phyloP scores from a whole-genome alignment of 2,797 vertebrate genomes.

The Crenuchus spilurus region DNA sequence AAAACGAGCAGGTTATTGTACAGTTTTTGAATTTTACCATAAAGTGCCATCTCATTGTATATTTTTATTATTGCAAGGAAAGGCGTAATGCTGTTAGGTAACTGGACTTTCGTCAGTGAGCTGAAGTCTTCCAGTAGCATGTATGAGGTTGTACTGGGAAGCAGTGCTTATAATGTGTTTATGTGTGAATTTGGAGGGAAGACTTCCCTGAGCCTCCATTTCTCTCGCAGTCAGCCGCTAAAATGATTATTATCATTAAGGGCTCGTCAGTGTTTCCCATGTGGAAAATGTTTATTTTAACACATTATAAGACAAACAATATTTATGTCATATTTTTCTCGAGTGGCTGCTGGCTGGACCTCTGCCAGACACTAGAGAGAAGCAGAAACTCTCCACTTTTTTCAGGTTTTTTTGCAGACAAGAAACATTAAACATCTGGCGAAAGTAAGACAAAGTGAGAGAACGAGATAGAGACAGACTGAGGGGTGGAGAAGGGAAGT shows the following conservation, averaged over 20 bases:
- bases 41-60: too few species aligned
- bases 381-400: constrained; percentile 42
- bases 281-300: constrained; percentile 64
- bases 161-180: too few species aligned
- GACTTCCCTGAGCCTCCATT: constrained; percentile 12
- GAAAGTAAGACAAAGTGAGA: constrained; percentile 9
- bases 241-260: constrained; percentile 66
- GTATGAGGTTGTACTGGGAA: too few species aligned
- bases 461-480: constrained; percentile 12
- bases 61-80: too few species aligned
- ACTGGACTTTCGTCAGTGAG: too few species aligned
- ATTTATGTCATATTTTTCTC: constrained; percentile 62
- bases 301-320: constrained; percentile 63
- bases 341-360: constrained; percentile 61
- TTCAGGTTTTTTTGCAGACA: constrained; percentile 59
- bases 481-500: constrained; percentile 1
- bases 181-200: constrained; percentile 11
- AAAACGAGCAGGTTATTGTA: too few species aligned
- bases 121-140: too few species aligned
- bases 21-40: too few species aligned
- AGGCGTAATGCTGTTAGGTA: too few species aligned
- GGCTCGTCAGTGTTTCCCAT: constrained; percentile 53
- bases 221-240: constrained; percentile 48
- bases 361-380: constrained; percentile 52
- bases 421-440: constrained; percentile 64